A percentile compares a stretch with the other conserved stretches of the same genome.
Conservation (phyloP, 2,888 invertebrate species). For the Spilarctia lutea region DNA sequence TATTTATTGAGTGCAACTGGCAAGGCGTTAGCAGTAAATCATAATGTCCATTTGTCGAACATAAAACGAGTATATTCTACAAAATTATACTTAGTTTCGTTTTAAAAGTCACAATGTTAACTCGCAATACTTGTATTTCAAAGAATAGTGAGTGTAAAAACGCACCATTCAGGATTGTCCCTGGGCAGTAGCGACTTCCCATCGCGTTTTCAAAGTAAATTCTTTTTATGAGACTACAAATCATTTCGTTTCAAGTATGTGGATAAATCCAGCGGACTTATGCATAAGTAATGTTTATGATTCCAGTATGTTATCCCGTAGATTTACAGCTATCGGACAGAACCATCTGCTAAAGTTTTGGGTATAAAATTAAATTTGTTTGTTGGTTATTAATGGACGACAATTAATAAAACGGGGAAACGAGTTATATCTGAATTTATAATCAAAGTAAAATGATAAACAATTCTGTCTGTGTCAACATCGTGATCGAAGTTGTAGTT, state of each 20-base stretch:
- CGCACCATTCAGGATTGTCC: conserved; percentile 59
- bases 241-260: conserved; percentile 59
- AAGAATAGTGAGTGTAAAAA: conserved; percentile 61
- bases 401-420: conserved; percentile 43
- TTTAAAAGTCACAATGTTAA: conserved; percentile 48
- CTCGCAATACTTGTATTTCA: conserved; percentile 49
- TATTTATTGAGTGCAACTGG: conserved; percentile 62
- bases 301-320: conserved; percentile 45
- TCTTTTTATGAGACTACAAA: conserved; percentile 67
- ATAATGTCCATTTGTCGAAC: conserved; percentile 60
- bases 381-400: conserved; percentile 53
- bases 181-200: conserved; percentile 50
- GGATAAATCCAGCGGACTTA: conserved; percentile 50
- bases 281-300: conserved; percentile 52
- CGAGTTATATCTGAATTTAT: conserved; percentile 10
- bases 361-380: conserved; percentile 43
- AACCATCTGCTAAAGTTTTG: conserved; percentile 32
- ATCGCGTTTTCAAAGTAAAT: conserved; percentile 50
- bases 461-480: conserved; percentile 7
- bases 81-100: conserved; percentile 35
- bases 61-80: conserved; percentile 56
- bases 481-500: conserved; percentile 12
- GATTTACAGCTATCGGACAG: conserved; percentile 51
- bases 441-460: conserved; percentile 16
- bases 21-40: conserved; percentile 62